A percentile compares a stretch with the other conserved stretches of the same genome.
phyloP scores from a whole-genome alignment of 2,888 invertebrate species.

The Cactoblastis cactorum region DNA sequence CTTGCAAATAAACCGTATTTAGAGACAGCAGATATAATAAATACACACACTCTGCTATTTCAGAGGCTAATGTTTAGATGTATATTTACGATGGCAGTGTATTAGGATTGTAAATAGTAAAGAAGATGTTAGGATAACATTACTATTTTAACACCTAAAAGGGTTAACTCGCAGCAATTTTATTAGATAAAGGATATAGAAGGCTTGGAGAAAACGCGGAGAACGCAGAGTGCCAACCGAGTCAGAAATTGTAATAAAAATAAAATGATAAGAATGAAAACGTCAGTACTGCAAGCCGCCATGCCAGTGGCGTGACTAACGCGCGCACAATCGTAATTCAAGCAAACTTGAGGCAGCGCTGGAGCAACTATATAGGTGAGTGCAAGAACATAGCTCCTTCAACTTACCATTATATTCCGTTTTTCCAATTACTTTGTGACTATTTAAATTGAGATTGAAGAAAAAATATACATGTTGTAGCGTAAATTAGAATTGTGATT shows the following conservation, averaged over 20 bases:
- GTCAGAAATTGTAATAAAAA: constrained; percentile 23
- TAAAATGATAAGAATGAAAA: constrained; percentile 25
- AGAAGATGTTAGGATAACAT: not conserved
- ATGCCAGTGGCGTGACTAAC: constrained; percentile 55
- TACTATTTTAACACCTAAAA: no score
- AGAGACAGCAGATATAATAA: constrained; percentile 10
- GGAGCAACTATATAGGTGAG: constrained; percentile 21
- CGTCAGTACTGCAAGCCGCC: constrained; percentile 24
- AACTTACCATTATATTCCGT: constrained; percentile 26
- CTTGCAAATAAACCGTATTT: constrained; percentile 16
- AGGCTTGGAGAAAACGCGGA: not conserved
- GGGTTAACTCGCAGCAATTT: no score
- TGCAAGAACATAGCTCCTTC: constrained; percentile 29
- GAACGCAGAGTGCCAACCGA: constrained; percentile 4
- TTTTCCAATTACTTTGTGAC: not conserved
- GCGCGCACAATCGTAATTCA: constrained; percentile 51
- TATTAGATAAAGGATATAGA: not conserved
- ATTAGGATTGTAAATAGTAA: not conserved
- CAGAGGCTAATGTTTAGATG: not conserved
- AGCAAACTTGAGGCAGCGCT: constrained; percentile 34
- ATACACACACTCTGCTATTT: constrained; percentile 4
- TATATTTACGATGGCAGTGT: not conserved
- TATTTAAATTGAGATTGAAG: no score
- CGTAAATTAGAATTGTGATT: no score
- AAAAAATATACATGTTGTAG: no score